A percentile compares a stretch with the other conserved stretches of the same genome.
These are phyloP conservation scores for Limanda limanda DNA, from an alignment of 2,113 vertebrate species.

Conservation along the genomic window DNA sequence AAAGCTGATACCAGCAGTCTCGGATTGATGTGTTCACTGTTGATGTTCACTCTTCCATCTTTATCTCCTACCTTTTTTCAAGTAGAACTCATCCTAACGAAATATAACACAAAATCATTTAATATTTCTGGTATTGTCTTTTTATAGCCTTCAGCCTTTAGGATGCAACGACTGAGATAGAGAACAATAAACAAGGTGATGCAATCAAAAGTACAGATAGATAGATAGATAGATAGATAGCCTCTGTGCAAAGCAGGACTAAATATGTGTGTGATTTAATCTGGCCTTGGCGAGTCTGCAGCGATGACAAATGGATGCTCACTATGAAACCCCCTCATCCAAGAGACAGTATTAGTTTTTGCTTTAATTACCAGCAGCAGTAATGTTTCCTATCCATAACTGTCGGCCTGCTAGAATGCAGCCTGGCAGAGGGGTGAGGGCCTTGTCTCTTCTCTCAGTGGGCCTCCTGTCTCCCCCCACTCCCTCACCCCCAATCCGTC, in stretches of 20 bases:
- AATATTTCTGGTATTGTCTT: not conserved
- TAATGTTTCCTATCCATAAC: constrained; percentile 99
- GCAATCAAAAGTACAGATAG: not conserved
- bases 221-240: constrained; percentile 17
- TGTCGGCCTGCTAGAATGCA: constrained; percentile 93
- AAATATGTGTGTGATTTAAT: constrained; percentile 90
- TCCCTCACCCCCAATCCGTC: constrained; percentile 54
- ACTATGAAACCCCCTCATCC: constrained; percentile 90
- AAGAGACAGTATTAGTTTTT: constrained; percentile 97
- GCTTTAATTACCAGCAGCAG: constrained; percentile 95
- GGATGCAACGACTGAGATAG: not conserved
- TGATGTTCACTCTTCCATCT: not conserved
- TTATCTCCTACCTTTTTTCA: constrained; percentile 1
- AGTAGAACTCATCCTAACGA: not conserved
- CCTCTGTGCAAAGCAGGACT: constrained; percentile 70
- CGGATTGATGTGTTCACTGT: constrained; percentile 1
- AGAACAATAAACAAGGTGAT: not conserved
- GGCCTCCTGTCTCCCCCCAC: constrained; percentile 85
- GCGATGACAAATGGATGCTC: constrained; percentile 94
- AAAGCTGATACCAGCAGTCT: constrained; percentile 29
- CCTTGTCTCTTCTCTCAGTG: constrained; percentile 96
- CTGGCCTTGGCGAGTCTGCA: constrained; percentile 84
- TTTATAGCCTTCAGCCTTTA: not conserved
- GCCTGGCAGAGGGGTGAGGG: constrained; percentile 91
- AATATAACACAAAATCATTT: not conserved